Percentiles rank a stretch among this genome's conserved stretches.
Evolutionary conservation across 1,140 invertebrate species (phyloP).

Genomic region (Copidosoma floridanum): DNA sequence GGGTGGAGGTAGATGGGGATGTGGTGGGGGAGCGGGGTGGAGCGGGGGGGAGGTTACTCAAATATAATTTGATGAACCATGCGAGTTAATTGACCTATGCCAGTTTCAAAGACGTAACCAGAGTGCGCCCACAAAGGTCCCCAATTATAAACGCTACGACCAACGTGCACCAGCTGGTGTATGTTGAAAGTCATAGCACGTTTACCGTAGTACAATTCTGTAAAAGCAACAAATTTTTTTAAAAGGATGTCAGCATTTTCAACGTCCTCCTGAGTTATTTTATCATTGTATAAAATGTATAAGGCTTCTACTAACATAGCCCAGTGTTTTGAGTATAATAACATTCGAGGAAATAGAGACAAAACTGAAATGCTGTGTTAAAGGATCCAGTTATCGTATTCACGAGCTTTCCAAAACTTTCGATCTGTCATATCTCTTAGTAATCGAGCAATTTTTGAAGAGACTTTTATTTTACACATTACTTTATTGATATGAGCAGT

Average conservation of each 20-base stretch:
- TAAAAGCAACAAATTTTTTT: background rate
- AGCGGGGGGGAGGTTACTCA: too few species aligned
- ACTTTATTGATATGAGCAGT: conserved; percentile 4
- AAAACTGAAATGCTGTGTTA: conserved; percentile 24
- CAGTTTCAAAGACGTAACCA: conserved; percentile 5
- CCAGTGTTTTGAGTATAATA: conserved; percentile 21
- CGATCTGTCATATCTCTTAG: background rate
- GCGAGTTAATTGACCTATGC: conserved; percentile 2
- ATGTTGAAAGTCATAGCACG: background rate
- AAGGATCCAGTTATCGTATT: conserved; percentile 27
- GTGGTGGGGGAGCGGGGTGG: too few species aligned
- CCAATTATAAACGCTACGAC: background rate
- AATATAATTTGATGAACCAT: conserved; percentile 27
- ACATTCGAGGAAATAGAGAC: background rate
- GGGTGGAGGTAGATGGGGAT: too few species aligned
- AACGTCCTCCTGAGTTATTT: background rate
- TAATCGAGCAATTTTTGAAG: conserved; percentile 20
- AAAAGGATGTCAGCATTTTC: background rate
- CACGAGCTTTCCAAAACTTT: conserved; percentile 16
- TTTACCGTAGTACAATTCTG: background rate
- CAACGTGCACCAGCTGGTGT: background rate
- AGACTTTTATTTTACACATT: conserved; percentile 13
- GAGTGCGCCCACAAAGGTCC: conserved; percentile 8
- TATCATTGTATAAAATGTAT: conserved; percentile 4
- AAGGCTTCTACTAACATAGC: conserved; percentile 15